phyloP scores from a whole-genome alignment of 1,140 invertebrate species.

The Hylaeus anthracinus region DNA sequence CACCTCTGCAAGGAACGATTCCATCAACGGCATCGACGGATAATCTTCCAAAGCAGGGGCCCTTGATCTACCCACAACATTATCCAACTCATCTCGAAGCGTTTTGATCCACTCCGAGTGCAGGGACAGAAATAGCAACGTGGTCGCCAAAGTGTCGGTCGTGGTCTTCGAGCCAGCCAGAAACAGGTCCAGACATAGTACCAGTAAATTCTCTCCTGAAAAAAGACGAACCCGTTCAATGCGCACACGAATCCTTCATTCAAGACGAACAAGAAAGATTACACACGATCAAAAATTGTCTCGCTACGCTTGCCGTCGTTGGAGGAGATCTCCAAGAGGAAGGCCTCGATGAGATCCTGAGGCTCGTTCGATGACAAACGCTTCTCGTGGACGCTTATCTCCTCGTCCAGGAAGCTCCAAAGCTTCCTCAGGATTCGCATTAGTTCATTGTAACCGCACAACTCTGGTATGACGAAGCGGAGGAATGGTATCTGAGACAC shows the following conservation, averaged over 20 bases:
- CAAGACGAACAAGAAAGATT: background rate
- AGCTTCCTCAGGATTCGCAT: constrained; percentile 75
- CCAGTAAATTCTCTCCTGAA: constrained; percentile 84
- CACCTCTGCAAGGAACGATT: constrained; percentile 80
- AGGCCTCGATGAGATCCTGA: constrained; percentile 87
- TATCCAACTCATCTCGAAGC: constrained; percentile 86
- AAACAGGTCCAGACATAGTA: constrained; percentile 86
- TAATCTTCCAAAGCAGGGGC: constrained; percentile 83
- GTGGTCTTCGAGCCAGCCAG: constrained; percentile 88
- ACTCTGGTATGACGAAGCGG: constrained; percentile 83
- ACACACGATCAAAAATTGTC: constrained; percentile 71
- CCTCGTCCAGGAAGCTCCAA: constrained; percentile 77
- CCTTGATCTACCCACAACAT: constrained; percentile 83
- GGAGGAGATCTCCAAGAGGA: constrained; percentile 82
- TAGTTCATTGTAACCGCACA: constrained; percentile 83
- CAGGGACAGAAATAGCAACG: constrained; percentile 84
- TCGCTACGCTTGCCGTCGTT: constrained; percentile 1
- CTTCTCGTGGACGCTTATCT: constrained; percentile 82
- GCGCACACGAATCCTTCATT: background rate
- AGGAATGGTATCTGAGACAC: constrained; percentile 86
- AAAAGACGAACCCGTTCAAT: constrained; percentile 26
- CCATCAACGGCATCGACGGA: constrained; percentile 68
- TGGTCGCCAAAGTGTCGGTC: constrained; percentile 84
- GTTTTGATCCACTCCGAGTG: constrained; percentile 85
- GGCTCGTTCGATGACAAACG: constrained; percentile 79